Evolutionary conservation across 2,797 vertebrate genomes (phyloP), one percentile per base, ranked within the genome.

Genomic region (Intellagama lesueurii): DNA sequence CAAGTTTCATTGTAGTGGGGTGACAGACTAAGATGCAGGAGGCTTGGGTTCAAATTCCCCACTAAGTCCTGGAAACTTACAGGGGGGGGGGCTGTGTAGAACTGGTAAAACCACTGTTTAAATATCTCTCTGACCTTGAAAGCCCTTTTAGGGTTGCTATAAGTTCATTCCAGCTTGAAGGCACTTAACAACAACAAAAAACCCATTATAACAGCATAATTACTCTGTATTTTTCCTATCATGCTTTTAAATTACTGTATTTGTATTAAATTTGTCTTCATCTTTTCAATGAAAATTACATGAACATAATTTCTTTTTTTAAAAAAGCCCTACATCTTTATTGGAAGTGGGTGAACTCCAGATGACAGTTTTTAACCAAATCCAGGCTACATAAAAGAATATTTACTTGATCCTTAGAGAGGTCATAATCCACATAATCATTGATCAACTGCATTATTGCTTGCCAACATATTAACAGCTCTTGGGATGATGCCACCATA

Each of bases 371-470:
- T 77, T 68, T 1, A 30, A 7, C 72, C 32, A 56, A 56, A 56
- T 83, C 52, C 24, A 7, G 60, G n/a, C 16, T 60, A 30, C 32
- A 49, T 35, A 72, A 81, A 77, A 72, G 66, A 87, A 72, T 70
- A 72, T 73, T 81, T 72, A 87, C 47, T 72, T 14, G 32, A 72
- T 60, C 68, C 86, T 30, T 56, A 81, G 86, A 81, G 77, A 30
- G 68, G 78, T 87, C 86, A 72, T 80, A 72, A 87, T 81, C 78
- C 72, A 52, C 78, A 81, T 81, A 87, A 81, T 81, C 78, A 81
- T 87, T 87, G 77, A 87, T 73, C 70, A 81, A 72, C 68, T 56
- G 14, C 72, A 72, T 72, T 81, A 72, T 72, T 81, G 26, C 86
- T 72, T 81, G 86, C 86, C 86, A 87, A 81, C 79, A 17, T 72